Base-by-base conservation (phyloP, 2,888 invertebrate species). In the Cataglyphis rosenhaueri region DNA sequence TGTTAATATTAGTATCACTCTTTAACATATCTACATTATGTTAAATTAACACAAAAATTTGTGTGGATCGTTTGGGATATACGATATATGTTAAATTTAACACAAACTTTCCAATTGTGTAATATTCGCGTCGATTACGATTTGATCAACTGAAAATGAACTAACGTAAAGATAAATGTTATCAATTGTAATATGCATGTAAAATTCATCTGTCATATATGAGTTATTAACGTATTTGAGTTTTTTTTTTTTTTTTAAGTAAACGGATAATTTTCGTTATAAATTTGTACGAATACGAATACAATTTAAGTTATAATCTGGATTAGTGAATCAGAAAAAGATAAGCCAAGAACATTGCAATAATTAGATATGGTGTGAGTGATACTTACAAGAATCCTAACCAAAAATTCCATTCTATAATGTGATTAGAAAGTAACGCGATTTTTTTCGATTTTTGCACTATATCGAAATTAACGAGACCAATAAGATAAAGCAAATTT, bases 381-480 rank as follows among this genome's bases (percentile, higher is more conserved):
- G 29, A 41, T 61, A 61, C 8, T 29, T 12, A 25, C 25, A 18
- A 12, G 59, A 1, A 29, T 61, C 18, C 18, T 38, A 15, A 6
- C 52, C 25, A 25, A 25, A 1, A 25, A 25, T 25, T 25, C 25
- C 25, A 25, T 25, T 1, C 25, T 25, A 29, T 21, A 52, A 38
- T 25, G 15, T 10, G 3, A 44, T n/a, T 59, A 32, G 59, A 44
- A 5, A n/a, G 29, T 15, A 5, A 15, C 29, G 41, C 12, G 25
- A 18, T 21, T 21, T 18, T 48, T 18, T 48, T n/a, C 32, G 25
- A 59, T 70, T 44, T 15, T 48, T 38, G 10, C 35, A 48, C 10
- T 48, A 18, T 35, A 38, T 57, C 66, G 52, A 48, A 70, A 59
- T 78, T 59, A 32, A 59, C 41, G 15, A 32, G 25, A 15, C 44